Evolutionary conservation across 1,140 invertebrate genomes (phyloP), one percentile per base, ranked within the genome.

Genomic region (Hydropsyche tenuis): DNA sequence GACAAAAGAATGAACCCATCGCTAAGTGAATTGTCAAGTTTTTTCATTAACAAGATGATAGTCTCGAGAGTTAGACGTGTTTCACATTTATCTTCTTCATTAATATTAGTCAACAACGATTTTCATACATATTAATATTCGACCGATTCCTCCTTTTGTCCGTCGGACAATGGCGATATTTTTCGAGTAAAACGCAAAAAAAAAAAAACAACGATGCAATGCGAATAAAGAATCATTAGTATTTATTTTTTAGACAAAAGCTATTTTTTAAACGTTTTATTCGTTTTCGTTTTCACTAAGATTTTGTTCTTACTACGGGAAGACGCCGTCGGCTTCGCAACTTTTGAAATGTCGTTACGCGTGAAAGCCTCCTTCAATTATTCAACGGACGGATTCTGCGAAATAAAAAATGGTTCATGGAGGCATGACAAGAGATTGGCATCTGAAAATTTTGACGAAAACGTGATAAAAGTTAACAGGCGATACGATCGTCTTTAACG

Each of bases 61-160:
- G 68, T 56, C 68, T 70, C 48, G 46, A 70, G 25, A 70, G 42
- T 70, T 56, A 46, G 73, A 74, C 46, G 73, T 64, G 37, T 70
- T 66, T 48, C 46, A 23, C 56, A 64, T 63, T 74, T 74, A 74
- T 74, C 73, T 62, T 30, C 68, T 64, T 60, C 73, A 70, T 74
- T 74, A 74, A 74, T 74, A 74, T 64, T 70, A 63, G 73, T 74
- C 73, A 48, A 48, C 68, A 42, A 43, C 56, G 43, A 46, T 74
- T 74, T 70, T 27, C 56, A 70, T 70, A 48, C 45, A 46, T 70
- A 74, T 74, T 70, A 70, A 74, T 74, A 65, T 70, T 23, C 42
- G 27, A 68, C 12, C 22, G 5, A 14, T 70, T 23, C 9, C 16
- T 27, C 14, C 48, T 48, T 48, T 48, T 37, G 30, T 37, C 30